These are phyloP conservation scores for Cerceris rybyensis DNA, from an alignment of 2,888 invertebrate species.

Conservation along the genomic window DNA sequence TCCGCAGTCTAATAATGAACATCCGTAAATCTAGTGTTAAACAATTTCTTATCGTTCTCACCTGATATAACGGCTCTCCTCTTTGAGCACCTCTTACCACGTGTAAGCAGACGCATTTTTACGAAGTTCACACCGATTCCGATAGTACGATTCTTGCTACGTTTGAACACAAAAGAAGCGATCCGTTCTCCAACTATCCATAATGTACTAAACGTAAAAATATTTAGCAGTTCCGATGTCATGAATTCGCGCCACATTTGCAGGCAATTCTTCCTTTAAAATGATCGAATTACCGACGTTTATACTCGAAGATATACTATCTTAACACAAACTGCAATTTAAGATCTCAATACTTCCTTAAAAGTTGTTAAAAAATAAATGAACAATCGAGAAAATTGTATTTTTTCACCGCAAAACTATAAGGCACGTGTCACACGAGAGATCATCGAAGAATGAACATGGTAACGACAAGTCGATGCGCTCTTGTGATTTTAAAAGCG, in stretches of 20 bases:
- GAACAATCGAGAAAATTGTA: no score
- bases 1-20: no score
- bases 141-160: not conserved
- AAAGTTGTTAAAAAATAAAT: no score
- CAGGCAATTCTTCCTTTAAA: constrained; percentile 13
- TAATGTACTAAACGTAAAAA: constrained; percentile 32
- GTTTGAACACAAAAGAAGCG: constrained; percentile 8
- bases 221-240: constrained; percentile 33
- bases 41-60: constrained; percentile 10
- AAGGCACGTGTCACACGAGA: constrained; percentile 35
- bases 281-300: no score
- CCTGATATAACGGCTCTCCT: constrained; percentile 15
- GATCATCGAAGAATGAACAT: constrained; percentile 47
- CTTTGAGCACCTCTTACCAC: not conserved
- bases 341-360: no score
- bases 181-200: constrained; percentile 41
- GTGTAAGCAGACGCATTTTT: constrained; percentile 36
- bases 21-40: no score
- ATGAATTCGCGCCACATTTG: constrained; percentile 19
- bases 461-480: constrained; percentile 45
- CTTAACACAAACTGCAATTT: no score
- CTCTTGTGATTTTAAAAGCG: constrained; percentile 57
- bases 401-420: not conserved
- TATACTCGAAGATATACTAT: no score
- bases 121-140: constrained; percentile 8